Percentiles rank a stretch among this genome's conserved stretches.
Conservation (phyloP, 2,888 invertebrate species). For the Rotaria macrura region DNA sequence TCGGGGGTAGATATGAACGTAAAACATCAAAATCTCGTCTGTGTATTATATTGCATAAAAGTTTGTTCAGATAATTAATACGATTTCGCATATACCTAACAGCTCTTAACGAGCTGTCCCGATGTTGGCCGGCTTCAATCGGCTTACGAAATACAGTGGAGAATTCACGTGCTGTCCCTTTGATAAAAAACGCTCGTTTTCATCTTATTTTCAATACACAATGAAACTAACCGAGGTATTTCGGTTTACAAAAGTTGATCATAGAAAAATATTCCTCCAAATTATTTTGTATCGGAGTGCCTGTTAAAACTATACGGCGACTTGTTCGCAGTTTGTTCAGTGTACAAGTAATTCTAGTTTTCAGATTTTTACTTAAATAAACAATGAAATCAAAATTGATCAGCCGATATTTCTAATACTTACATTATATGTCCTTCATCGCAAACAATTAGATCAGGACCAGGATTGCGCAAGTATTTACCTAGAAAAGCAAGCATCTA, state of each 20-base stretch:
- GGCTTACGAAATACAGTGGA: conserved; percentile 87
- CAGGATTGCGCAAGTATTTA: neutral
- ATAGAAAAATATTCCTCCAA: conserved; percentile 68
- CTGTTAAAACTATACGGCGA: conserved; percentile 84
- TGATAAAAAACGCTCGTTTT: neutral
- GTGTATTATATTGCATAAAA: conserved; percentile 80
- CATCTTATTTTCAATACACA: neutral
- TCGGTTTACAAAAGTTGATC: conserved; percentile 95
- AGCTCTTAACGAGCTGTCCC: conserved; percentile 78
- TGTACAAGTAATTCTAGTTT: conserved; percentile 30
- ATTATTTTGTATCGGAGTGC: conserved; percentile 95
- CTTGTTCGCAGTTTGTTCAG: conserved; percentile 70
- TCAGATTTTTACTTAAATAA: neutral
- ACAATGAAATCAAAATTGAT: neutral
- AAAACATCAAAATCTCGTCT: conserved; percentile 80
- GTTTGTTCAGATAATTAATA: conserved; percentile 82
- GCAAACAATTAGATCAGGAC: conserved; percentile 47
- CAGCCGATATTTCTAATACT: neutral
- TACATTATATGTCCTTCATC: conserved; percentile 85
- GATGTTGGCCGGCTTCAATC: conserved; percentile 86
- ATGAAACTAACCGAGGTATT: conserved; percentile 56
- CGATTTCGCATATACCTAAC: conserved; percentile 79
- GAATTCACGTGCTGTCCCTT: conserved; percentile 84
- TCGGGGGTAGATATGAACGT: conserved; percentile 84
- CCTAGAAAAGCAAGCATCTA: neutral